phyloP scores from a whole-genome alignment of 2,888 invertebrate genomes.

The Calameuta pallipes region DNA sequence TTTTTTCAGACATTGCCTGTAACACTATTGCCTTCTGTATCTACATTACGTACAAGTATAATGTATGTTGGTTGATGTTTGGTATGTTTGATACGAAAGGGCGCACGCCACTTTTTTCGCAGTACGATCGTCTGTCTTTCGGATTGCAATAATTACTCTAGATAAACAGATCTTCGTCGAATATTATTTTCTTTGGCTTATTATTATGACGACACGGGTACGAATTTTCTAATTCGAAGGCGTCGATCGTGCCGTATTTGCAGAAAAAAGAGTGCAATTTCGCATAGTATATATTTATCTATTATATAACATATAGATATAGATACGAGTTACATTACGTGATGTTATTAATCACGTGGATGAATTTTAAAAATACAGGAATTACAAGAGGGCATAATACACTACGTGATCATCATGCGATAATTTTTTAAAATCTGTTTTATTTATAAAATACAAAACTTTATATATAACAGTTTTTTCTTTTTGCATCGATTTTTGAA shows the following conservation, averaged over 20 bases:
- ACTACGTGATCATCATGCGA: neutral
- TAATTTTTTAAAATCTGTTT: neutral
- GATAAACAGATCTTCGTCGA: neutral
- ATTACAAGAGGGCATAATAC: neutral
- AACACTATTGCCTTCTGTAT: constrained; percentile 43
- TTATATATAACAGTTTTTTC: neutral
- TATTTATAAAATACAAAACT: neutral
- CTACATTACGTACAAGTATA: constrained; percentile 48
- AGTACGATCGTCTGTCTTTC: constrained; percentile 26
- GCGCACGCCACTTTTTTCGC: constrained; percentile 2
- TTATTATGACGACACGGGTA: neutral
- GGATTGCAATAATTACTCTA: neutral
- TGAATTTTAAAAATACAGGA: neutral
- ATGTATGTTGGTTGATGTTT: constrained; percentile 47
- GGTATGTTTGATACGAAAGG: constrained; percentile 41
- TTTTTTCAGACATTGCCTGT: constrained; percentile 48
- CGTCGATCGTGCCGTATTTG: neutral
- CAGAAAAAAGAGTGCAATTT: neutral
- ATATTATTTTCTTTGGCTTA: neutral
- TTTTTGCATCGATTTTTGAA: no score
- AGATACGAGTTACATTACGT: neutral
- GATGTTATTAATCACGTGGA: neutral
- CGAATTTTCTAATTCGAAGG: neutral
- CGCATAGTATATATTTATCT: neutral
- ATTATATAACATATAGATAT: neutral